A percentile compares a stretch with the other conserved stretches of the same genome.
Evolutionary conservation across 2,797 vertebrate species (phyloP).

Genomic region (Amblyopsis hoosieri): DNA sequence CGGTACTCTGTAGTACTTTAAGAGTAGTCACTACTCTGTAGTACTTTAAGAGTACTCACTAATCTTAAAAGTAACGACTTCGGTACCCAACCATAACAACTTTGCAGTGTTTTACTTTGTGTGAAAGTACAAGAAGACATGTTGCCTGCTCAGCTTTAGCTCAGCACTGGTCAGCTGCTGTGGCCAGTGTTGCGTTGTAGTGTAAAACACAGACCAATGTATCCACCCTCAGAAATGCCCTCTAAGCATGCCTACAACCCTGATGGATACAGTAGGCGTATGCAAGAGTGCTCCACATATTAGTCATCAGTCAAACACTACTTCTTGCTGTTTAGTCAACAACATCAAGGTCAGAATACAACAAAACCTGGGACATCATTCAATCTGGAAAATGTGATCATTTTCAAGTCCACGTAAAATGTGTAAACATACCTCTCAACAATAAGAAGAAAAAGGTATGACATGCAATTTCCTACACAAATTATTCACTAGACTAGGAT

Average conservation of each 20-base stretch:
- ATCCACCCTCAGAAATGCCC: not conserved
- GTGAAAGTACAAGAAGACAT: too few species aligned
- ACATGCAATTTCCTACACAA: slow-evolving; percentile 52
- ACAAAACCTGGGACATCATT: not conserved
- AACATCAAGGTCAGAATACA: not conserved
- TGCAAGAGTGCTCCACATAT: not conserved
- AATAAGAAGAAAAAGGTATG: slow-evolving; percentile 22
- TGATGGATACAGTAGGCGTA: not conserved
- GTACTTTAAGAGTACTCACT: too few species aligned
- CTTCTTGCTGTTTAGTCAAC: too few species aligned
- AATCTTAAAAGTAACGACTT: too few species aligned
- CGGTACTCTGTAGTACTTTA: too few species aligned
- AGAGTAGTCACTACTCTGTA: too few species aligned
- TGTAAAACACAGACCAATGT: slow-evolving; percentile 5
- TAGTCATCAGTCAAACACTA: not conserved
- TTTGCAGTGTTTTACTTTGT: too few species aligned
- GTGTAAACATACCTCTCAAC: slow-evolving; percentile 10
- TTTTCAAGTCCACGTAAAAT: not conserved
- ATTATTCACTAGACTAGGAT: slow-evolving; percentile 65
- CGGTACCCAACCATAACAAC: too few species aligned
- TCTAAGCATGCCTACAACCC: not conserved
- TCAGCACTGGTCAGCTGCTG: too few species aligned
- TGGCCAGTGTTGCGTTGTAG: not conserved
- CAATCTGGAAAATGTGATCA: not conserved
- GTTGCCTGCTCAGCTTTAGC: too few species aligned